These are phyloP conservation scores for Lycodopsis pacificus DNA, from an alignment of 2,797 vertebrate species.

Conservation along the genomic window DNA sequence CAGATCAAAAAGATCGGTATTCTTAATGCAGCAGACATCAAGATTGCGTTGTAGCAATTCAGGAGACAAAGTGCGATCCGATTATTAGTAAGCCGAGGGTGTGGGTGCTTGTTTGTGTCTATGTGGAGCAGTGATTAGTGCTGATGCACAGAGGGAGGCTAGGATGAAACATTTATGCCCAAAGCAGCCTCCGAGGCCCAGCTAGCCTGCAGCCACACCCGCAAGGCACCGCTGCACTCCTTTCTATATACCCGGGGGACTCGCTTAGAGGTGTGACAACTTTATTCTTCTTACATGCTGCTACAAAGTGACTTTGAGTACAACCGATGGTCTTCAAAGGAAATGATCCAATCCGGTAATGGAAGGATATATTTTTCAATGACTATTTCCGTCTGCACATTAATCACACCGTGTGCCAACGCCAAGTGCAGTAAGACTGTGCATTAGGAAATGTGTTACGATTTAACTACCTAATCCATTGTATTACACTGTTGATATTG, in stretches of 20 bases:
- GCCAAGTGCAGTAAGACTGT: constrained; percentile 18
- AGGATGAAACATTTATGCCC: constrained; percentile 68
- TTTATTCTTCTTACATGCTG: constrained; percentile 55
- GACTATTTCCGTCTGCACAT: constrained; percentile 41
- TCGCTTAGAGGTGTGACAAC: constrained; percentile 52
- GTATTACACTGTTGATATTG: constrained; percentile 24
- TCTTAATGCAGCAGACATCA: constrained; percentile 36
- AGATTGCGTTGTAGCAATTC: constrained; percentile 18
- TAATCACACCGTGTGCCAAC: constrained; percentile 50
- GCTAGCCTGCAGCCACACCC: constrained; percentile 73
- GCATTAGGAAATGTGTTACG: constrained; percentile 34
- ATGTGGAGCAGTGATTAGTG: constrained; percentile 64
- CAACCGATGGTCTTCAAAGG: constrained; percentile 44
- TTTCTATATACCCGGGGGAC: constrained; percentile 57
- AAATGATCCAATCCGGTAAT: constrained; percentile 64
- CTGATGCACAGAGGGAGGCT: constrained; percentile 58
- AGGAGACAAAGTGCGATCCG: constrained; percentile 47
- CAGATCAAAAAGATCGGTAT: constrained; percentile 49
- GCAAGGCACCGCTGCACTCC: constrained; percentile 47
- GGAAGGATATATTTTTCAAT: constrained; percentile 58
- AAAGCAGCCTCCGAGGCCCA: constrained; percentile 65
- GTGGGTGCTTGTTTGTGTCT: constrained; percentile 56
- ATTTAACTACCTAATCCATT: constrained; percentile 33
- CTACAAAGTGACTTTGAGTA: constrained; percentile 51
- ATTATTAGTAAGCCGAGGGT: constrained; percentile 28